Base-by-base conservation (phyloP, 2,797 vertebrate genomes). In the Poeciliopsis turneri region DNA sequence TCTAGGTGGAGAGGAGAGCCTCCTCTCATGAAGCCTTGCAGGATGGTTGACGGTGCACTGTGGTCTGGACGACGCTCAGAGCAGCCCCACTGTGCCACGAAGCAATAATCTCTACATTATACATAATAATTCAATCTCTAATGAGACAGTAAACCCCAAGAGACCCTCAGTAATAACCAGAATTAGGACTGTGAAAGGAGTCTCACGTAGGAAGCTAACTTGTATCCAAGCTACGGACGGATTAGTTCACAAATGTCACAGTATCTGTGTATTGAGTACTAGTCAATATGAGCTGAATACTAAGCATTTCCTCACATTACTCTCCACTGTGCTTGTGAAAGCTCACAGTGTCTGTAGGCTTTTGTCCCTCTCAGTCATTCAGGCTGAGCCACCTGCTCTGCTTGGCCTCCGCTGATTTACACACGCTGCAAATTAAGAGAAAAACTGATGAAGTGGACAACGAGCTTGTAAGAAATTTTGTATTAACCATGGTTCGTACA, bases 241-340 rank as follows among this genome's bases (percentile, higher is more conserved):
- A 88, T 93, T 82, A 84, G 78, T 85, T 83, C 80, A 84, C 86
- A 90, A 91, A 94, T 92, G 93, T 93, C 90, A 92, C 88, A 90
- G 90, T 92, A 91, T 92, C 88, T 82, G 77, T 85, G 92, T 87
- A 88, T 78, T 77, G 84, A 92, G 87, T 76, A 79, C 47, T 81
- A 85, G 87, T 92, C 90, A 87, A 90, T 92, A 90, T 84, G 91
- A 92, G 90, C 91, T 88, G 94, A 93, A 94, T 94, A 93, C 92
- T 91, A 94, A 94, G 89, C 78, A 84, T 89, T 90, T 90, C 90
- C 89, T 90, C 90, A 89, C 90, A 92, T 93, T 87, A 88, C 88
- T 89, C 91, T 90, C 89, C 86, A 88, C 90, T 89, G 86, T 88
- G 92, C 86, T 80, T 78, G 74, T 94, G 88, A 94, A 94, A 93